These are phyloP conservation scores for Plecotus auritus DNA, from an alignment of 2,113 vertebrate genomes.

Conservation along the genomic window DNA sequence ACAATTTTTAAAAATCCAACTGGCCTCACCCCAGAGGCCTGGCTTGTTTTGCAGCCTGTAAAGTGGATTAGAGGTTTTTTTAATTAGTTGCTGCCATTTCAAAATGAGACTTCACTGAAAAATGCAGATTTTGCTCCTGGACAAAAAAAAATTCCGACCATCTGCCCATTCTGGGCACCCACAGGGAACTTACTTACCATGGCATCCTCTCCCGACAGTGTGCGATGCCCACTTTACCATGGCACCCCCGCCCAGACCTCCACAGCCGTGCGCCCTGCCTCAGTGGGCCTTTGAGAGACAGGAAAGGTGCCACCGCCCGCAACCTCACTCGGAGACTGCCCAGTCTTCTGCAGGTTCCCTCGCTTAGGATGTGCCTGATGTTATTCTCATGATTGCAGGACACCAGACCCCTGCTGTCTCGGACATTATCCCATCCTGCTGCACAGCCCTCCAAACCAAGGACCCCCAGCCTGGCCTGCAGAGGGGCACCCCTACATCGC, in stretches of 20 bases:
- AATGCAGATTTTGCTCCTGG: not conserved
- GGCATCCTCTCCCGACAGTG: not conserved
- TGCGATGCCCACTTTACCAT: too few relatives aligned
- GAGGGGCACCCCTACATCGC: not conserved
- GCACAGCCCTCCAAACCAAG: not conserved
- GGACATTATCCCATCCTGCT: not conserved
- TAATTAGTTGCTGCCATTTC: not conserved
- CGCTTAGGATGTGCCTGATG: fast-evolving
- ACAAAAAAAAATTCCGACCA: not conserved
- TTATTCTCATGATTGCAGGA: not conserved
- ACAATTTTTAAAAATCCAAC: not conserved
- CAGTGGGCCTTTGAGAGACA: not conserved
- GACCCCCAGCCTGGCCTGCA: not conserved
- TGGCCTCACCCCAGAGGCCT: not conserved
- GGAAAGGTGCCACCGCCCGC: not conserved
- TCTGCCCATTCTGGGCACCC: not conserved
- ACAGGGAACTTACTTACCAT: too few relatives aligned
- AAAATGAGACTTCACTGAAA: not conserved
- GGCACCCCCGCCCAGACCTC: not conserved
- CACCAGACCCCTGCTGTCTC: fast-evolving
- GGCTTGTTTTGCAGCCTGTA: not conserved
- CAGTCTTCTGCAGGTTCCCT: not conserved
- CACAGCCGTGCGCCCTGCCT: not conserved
- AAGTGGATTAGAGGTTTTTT: not conserved
- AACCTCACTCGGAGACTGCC: fast-evolving